phyloP scores from a whole-genome alignment of 1,140 invertebrate genomes.

The Solenopsis invicta region DNA sequence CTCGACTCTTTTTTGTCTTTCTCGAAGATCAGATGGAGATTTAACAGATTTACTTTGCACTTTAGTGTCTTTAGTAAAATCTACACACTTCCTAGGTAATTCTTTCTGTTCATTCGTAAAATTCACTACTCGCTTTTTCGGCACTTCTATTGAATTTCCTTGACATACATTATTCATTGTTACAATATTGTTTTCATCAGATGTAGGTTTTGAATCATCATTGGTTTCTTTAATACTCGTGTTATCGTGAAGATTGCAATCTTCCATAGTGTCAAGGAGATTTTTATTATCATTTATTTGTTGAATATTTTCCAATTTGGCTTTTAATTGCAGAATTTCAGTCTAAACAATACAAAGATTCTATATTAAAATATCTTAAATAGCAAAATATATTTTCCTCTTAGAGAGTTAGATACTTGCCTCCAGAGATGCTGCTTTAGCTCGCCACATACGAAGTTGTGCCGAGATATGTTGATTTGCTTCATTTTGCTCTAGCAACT shows the following conservation, averaged over 20 bases:
- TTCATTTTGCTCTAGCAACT: constrained; percentile 78
- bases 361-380: neutral
- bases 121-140: neutral
- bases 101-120: neutral
- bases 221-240: neutral
- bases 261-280: neutral
- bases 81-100: constrained; percentile 73
- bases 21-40: neutral
- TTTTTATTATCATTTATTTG: constrained; percentile 46
- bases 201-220: neutral
- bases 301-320: constrained; percentile 14
- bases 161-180: neutral
- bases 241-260: neutral
- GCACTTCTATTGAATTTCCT: neutral
- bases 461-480: constrained; percentile 72
- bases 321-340: constrained; percentile 69
- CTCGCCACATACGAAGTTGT: constrained; percentile 78
- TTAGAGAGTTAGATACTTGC: constrained; percentile 58
- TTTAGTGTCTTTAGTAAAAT: constrained; percentile 83
- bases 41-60: constrained; percentile 63
- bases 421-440: constrained; percentile 72
- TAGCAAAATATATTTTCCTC: neutral
- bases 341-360: constrained; percentile 32
- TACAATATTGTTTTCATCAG: neutral
- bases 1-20: neutral